Evolutionary conservation across 2,888 invertebrate genomes (phyloP), one percentile per base, ranked within the genome.

Genomic region (Tanytarsus gracilentus): DNA sequence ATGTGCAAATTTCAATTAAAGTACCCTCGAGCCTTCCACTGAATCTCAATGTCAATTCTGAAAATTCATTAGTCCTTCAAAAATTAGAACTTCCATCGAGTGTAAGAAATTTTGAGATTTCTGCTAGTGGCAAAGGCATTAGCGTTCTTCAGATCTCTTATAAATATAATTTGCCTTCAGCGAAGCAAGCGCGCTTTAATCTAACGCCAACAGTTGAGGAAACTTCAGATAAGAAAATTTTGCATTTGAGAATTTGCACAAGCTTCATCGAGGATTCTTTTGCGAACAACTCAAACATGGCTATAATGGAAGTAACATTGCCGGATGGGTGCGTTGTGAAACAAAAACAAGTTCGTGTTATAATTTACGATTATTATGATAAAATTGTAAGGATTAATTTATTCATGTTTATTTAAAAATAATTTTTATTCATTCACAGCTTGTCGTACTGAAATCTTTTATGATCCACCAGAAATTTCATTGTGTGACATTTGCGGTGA

Each of bases 331-430:
- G 86, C 69, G 86, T 88, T 8, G 88, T 88, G 1, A 79, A 84
- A 51, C 88, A 91, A 67, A 85, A 86, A 61, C 85, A 89, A 21
- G 88, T 86, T 30, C 82, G 86, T 68, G 87, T 91, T 64, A 80
- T 84, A 44, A 79, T 93, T 56, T 84, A 83, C 64, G 92, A 94
- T 70, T 87, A 93, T 66, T 93, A 91, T 67, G 93, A 96, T 71
- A 88, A n/a, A n/a, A 26, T 4, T 44, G 44, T 44, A 11, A 44
- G 44, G 21, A 9, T 2, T 33, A 11, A 11, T 33, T 5, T 33
- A 33, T 33, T 33, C 16, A 18, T 53, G 11, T 23, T 48, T 16
- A 3, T 9, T 18, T 1, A 18, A n/a, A n/a, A 18, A 4, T 51
- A 29, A 51, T 25, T 48, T 16, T 9, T 18, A 7, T 51, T 14